phyloP scores from a whole-genome alignment of 2,113 vertebrate species.

The Gnathonemus longibarbis region DNA sequence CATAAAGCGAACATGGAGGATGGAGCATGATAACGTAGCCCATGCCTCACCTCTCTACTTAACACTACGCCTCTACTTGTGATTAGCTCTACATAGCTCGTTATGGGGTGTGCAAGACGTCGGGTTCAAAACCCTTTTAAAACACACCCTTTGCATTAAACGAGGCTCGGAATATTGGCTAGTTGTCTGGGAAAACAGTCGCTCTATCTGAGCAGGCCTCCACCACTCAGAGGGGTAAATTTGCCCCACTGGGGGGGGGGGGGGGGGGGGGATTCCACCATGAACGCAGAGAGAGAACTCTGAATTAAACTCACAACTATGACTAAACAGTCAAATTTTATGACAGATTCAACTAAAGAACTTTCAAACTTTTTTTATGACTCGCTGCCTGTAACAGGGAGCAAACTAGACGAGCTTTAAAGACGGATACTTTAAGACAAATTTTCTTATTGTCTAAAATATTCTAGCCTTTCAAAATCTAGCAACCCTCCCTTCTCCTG shows the following conservation, averaged over 20 bases:
- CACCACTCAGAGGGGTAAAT: constrained; percentile 9
- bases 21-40: constrained; percentile 33
- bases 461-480: constrained; percentile 30
- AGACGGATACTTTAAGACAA: neutral
- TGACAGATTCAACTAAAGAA: constrained; percentile 53
- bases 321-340: constrained; percentile 52
- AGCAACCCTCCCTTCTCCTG: constrained; percentile 15
- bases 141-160: constrained; percentile 33
- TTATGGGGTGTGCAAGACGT: constrained; percentile 56
- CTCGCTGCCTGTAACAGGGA: neutral
- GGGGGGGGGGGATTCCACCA: neutral
- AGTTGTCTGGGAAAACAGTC: neutral
- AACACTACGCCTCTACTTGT: constrained; percentile 65
- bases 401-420: constrained; percentile 7
- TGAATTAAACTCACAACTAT: constrained; percentile 55
- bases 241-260: constrained; percentile 30
- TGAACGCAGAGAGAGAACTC: constrained; percentile 22
- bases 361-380: constrained; percentile 44
- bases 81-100: constrained; percentile 41
- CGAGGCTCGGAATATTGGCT: neutral
- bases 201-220: neutral
- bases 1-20: neutral
- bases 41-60: constrained; percentile 44
- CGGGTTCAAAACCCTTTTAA: constrained; percentile 40
- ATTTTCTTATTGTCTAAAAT: neutral